Base-by-base conservation (phyloP, 2,888 invertebrate genomes). In the Drosophila anomalata region DNA sequence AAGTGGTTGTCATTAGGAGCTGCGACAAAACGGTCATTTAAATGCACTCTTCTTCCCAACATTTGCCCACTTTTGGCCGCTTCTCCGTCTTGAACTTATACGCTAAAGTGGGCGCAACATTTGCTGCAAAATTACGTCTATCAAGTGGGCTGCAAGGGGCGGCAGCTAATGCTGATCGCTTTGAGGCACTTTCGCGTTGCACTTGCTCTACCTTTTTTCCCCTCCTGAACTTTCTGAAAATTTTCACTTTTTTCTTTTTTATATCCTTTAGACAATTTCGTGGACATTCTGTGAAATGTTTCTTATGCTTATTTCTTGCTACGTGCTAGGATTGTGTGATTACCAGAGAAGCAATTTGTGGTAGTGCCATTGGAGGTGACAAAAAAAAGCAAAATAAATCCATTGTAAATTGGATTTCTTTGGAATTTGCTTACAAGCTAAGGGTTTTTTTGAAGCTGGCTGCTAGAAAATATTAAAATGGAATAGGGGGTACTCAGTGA, bases 1-100 rank as follows among this genome's bases (percentile, higher is more conserved):
- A 87, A 79, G 88, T 86, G 88, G 86, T 86, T 84, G 86, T 87
- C 87, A 83, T 83, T 83, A 83, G 87, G 63, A 70, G 65, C 73
- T 76, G 72, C 75, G 74, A 74, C 77, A 87, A 73, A 85, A 78
- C 78, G 84, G 77, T 72, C 80, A 84, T 84, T 84, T 84, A 84
- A 88, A 84, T 88, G 83, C 80, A 79, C 80, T 80, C 65, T 54
- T 53, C 53, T 65, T 53, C 47, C 44, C 22, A 14, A 2, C 20
- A 14, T 12, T 39, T 29, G 36, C 51, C 73, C 66, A 61, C 61
- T 66, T 22, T n/a, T n/a, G 39, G 29, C 22, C 20, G 44, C 52
- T 36, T 39, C 51, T 36, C 53, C 54, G 39, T 59, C 33, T n/a
- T 39, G 31, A 41, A 33, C 53, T 54, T 72, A 24, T 53, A 33